Evolutionary conservation across 2,888 invertebrate genomes (phyloP), one percentile per base, ranked within the genome.

Genomic region (Lasioglossum villosulum): DNA sequence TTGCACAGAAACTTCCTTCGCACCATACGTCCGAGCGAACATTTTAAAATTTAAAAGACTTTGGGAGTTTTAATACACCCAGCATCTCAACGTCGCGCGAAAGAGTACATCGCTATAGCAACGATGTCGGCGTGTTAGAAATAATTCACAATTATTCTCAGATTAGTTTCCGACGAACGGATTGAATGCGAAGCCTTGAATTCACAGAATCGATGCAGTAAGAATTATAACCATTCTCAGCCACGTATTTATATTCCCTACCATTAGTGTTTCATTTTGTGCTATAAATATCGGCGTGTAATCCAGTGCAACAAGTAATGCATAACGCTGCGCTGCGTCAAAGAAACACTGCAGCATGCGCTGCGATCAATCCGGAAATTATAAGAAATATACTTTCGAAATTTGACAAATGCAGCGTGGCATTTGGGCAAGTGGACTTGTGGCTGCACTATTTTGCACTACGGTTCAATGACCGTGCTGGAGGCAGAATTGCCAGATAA

Each of bases 301-400:
- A 56, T n/a, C n/a, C 10, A n/a, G n/a, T n/a, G 56, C 56, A n/a
- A 56, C 56, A 56, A 56, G n/a, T 56, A 56, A 56, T n/a, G 56
- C 56, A 56, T 12, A n/a, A 56, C 12, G 56, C 10, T 12, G 56
- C 8, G 12, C 42, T 56, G 3, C 12, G n/a, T n/a, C n/a, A 4
- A 56, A 56, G 23, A 4, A n/a, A n/a, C 19, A 12, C n/a, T 73
- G 48, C 3, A 73, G 12, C 16, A 19, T 59, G 37, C 42, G 39
- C 52, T 23, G 48, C 27, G 30, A 14, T 27, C 52, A 34, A 30
- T 45, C 34, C 72, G 34, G 73, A n/a, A 74, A 52, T 74, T 4
- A 74, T 74, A 52, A 30, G 5, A 56, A 14, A 4, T 23, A 3
- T 74, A 37, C 19, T 75, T 75, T 23, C 16, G n/a, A 30, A 39